Percentiles rank a stretch among this genome's conserved stretches.
These are phyloP conservation scores for Nephrotoma flavescens DNA, from an alignment of 2,888 invertebrate species.

Conservation along the genomic window DNA sequence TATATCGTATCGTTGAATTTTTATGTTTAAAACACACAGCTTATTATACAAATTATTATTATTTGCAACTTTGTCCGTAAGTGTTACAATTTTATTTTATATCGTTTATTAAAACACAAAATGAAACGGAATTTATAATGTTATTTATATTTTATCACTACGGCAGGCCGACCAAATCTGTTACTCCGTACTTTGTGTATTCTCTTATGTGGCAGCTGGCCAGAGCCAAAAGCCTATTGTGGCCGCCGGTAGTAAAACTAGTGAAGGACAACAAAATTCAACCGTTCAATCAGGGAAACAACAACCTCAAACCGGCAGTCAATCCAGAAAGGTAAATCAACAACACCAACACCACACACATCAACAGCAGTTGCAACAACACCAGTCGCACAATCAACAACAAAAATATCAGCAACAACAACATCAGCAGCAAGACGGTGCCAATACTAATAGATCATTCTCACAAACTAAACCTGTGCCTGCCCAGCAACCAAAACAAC, in stretches of 20 bases:
- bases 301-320: background rate
- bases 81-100: background rate
- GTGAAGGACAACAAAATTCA: conserved; percentile 19
- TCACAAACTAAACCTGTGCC: background rate
- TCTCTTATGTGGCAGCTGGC: conserved; percentile 95
- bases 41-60: background rate
- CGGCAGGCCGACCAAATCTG: conserved; percentile 95
- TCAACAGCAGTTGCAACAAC: conserved; percentile 10
- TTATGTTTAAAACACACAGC: background rate
- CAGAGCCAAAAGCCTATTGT: conserved; percentile 45
- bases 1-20: background rate
- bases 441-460: background rate
- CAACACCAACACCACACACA: conserved; percentile 11
- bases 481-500: conserved; percentile 17
- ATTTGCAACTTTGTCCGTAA: background rate
- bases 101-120: background rate
- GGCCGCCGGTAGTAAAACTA: conserved; percentile 21
- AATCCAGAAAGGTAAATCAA: conserved; percentile 7
- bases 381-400: conserved; percentile 4
- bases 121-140: background rate
- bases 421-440: conserved; percentile 10
- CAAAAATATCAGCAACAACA: conserved; percentile 13
- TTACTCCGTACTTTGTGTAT: conserved; percentile 97
- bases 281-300: conserved; percentile 13
- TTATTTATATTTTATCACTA: background rate